Base-by-base conservation (phyloP, 2,888 invertebrate species). In the Hylaea fasciaria region DNA sequence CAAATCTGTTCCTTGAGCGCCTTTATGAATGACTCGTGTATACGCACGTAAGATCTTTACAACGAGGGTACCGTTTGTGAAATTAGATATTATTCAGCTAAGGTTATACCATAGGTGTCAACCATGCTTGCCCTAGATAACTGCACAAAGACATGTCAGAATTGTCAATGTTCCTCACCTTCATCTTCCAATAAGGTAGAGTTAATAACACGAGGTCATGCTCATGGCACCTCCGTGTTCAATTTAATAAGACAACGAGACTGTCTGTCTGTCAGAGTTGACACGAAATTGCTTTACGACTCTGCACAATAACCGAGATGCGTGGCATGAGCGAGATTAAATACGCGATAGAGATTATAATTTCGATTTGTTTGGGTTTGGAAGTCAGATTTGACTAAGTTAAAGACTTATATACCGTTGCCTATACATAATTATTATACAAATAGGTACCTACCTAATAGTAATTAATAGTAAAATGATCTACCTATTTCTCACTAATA, bases 271-370 rank as follows among this genome's bases (percentile, higher is more conserved):
- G 83, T 81, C 82, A 71, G 52, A 48, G 65, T 57, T 77, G 82
- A 82, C 79, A 73, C 62, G 77, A 80, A 76, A 89, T 88, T 86
- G 86, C 83, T 80, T 83, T 74, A 68, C 69, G 67, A 69, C 72
- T 76, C 71, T 72, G 76, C 73, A 79, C 74, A 72, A 71, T 62
- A 69, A 63, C 63, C 65, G 62, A 66, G 72, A 77, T 74, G 73
- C 73, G 76, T 66, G 64, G 62, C 51, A 47, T 49, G 47, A 22
- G n/a, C 12, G n/a, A 47, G 53, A 47, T 32, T 64, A 66, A 64
- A 17, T 1, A 17, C 17, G 17, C 4, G 1, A 11, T 40, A 1
- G 40, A 40, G 13, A 40, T 13, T 40, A 1, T 40, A 7, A 12
- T 37, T 37, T 32, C 32, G 9, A 1, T 7, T 32, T 32, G 10